phyloP scores from a whole-genome alignment of 53 echinoderm and acorn worm genomes.

The Echinarachnius parma region DNA sequence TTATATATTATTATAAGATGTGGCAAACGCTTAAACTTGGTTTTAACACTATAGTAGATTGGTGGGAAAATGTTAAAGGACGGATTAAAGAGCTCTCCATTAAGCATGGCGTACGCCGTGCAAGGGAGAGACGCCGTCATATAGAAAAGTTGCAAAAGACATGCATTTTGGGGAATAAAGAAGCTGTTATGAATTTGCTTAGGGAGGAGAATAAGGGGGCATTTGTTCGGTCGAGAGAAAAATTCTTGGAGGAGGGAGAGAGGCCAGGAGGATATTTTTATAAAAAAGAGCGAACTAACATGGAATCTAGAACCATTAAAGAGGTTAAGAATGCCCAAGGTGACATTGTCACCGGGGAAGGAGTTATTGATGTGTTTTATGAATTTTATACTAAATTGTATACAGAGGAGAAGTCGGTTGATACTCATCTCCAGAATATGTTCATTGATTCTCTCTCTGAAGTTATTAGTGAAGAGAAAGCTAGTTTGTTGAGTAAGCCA shows the following conservation, averaged over 20 bases:
- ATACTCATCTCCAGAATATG: no score
- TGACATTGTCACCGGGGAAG: no score
- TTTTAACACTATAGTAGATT: slow-evolving; percentile 16
- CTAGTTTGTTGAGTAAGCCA: no score
- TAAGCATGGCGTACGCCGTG: slow-evolving; percentile 17
- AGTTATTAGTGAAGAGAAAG: no score
- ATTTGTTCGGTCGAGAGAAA: slow-evolving; percentile 17
- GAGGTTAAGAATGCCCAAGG: no score
- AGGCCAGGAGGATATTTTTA: slow-evolving; percentile 28
- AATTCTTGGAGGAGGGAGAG: slow-evolving; percentile 39
- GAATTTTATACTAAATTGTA: no score
- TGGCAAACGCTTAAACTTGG: slow-evolving; percentile 53
- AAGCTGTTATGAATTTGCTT: background rate
- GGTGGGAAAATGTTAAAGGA: slow-evolving; percentile 57
- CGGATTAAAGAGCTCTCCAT: slow-evolving; percentile 38
- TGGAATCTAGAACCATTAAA: background rate
- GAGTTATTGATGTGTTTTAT: no score
- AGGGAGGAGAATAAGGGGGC: slow-evolving; percentile 16
- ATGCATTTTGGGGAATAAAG: background rate
- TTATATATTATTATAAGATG: slow-evolving; percentile 7
- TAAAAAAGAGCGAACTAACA: slow-evolving; percentile 2
- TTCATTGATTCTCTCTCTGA: no score
- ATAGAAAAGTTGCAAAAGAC: background rate
- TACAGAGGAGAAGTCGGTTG: no score
- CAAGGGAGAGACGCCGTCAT: background rate